These are phyloP conservation scores for Hypomesus transpacificus DNA, from an alignment of 2,113 vertebrate genomes.

Conservation along the genomic window DNA sequence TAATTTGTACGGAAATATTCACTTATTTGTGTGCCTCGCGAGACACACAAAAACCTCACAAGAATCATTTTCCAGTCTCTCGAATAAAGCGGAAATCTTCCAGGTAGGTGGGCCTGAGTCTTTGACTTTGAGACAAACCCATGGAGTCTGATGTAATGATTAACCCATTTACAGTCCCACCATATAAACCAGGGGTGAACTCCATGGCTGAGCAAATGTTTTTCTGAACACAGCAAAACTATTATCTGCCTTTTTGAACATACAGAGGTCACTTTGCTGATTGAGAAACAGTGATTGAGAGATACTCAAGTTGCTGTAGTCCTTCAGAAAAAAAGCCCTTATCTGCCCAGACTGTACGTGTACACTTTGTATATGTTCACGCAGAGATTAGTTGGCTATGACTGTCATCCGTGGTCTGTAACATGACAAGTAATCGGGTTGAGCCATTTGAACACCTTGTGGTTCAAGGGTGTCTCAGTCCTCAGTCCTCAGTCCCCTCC, in stretches of 20 bases:
- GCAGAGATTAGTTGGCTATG: too few relatives aligned
- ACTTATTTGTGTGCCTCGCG: too few relatives aligned
- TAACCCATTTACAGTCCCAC: constrained; percentile 46
- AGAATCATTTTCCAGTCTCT: neutral
- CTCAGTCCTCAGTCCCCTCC: neutral
- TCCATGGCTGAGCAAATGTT: constrained; percentile 50
- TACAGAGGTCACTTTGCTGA: constrained; percentile 58
- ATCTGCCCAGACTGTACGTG: neutral
- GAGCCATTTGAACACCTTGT: too few relatives aligned
- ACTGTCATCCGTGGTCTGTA: too few relatives aligned
- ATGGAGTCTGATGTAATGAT: constrained; percentile 59
- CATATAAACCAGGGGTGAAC: constrained; percentile 53
- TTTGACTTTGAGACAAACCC: constrained; percentile 22
- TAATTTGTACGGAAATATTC: too few relatives aligned
- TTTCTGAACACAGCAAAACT: constrained; percentile 48
- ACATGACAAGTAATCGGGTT: too few relatives aligned
- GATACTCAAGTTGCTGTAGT: neutral
- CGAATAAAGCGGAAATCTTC: constrained; percentile 10
- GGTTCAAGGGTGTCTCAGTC: neutral
- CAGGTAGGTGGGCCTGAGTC: neutral
- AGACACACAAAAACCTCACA: too few relatives aligned
- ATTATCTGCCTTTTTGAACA: constrained; percentile 32
- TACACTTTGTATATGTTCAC: neutral
- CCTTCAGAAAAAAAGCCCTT: too few relatives aligned
- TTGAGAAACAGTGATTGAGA: constrained; percentile 48